These are phyloP conservation scores for Pyrocephalus nanus DNA, from an alignment of 2,797 vertebrate genomes.

Conservation along the genomic window DNA sequence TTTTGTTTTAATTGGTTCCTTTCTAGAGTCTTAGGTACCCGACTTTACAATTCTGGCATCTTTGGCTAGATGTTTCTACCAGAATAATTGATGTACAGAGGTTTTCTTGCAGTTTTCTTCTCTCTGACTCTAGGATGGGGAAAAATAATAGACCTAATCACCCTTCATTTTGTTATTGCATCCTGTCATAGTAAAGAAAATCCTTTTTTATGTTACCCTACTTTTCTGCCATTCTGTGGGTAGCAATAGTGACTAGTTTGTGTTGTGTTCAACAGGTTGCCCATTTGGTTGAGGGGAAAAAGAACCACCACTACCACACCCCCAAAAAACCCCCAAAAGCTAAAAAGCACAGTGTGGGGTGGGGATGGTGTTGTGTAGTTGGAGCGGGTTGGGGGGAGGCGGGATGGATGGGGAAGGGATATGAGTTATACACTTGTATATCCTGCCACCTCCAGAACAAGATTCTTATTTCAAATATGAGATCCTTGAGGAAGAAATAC, in stretches of 20 bases:
- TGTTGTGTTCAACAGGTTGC: background rate
- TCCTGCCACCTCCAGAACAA: background rate
- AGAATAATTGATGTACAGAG: background rate
- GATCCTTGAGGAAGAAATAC: background rate
- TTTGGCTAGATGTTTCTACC: background rate
- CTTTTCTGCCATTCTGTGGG: background rate
- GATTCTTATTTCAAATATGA: background rate
- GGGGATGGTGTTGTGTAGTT: background rate
- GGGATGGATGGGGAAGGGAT: too few relatives aligned
- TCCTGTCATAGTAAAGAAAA: background rate
- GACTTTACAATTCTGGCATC: background rate
- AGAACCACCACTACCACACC: too few relatives aligned
- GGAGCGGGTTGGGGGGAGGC: too few relatives aligned
- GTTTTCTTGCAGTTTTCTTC: background rate
- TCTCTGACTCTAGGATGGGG: background rate
- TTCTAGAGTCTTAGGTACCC: background rate
- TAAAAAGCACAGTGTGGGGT: background rate
- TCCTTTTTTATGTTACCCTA: background rate
- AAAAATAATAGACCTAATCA: background rate
- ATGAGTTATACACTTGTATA: background rate
- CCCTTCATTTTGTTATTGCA: background rate
- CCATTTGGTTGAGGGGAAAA: background rate
- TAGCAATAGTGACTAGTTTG: background rate
- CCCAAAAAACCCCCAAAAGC: background rate
- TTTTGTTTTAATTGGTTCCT: background rate